Evolutionary conservation across 1,140 invertebrate genomes (phyloP).

Genomic region (Megalonaias nervosa): DNA sequence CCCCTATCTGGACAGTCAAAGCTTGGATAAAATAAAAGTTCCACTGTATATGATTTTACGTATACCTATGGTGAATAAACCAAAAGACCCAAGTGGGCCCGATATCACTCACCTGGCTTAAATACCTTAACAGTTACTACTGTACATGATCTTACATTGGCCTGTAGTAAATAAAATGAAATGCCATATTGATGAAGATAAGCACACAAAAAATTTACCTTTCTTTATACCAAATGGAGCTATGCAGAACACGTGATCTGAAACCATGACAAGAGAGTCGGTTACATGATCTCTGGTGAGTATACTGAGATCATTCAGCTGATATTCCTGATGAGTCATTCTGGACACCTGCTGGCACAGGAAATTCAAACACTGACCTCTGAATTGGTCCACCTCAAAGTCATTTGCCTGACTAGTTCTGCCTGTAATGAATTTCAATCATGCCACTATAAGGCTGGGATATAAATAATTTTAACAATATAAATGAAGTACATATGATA

Average conservation of each 20-base stretch:
- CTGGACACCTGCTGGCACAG: slow-evolving; percentile 57
- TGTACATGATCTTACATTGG: not conserved
- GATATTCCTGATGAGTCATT: slow-evolving; percentile 46
- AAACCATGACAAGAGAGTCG: slow-evolving; percentile 7
- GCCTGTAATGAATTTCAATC: slow-evolving; percentile 37
- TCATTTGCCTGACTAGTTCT: slow-evolving; percentile 50
- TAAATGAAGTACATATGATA: not conserved
- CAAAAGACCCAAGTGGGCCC: no score
- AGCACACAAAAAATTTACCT: slow-evolving; percentile 57
- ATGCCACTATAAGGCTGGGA: not conserved
- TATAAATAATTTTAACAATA: not conserved
- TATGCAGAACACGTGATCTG: slow-evolving; percentile 63
- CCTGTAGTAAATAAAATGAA: not conserved
- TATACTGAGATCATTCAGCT: slow-evolving; percentile 46
- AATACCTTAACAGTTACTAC: not conserved
- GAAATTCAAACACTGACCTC: slow-evolving; percentile 50
- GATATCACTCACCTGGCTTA: no score
- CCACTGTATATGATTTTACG: not conserved
- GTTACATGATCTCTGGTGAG: slow-evolving; percentile 32
- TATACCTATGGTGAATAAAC: not conserved
- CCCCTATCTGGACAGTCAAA: no score
- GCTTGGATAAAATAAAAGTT: no score
- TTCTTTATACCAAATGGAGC: slow-evolving; percentile 69
- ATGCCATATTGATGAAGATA: not conserved
- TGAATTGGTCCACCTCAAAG: slow-evolving; percentile 30